Percentiles rank a stretch among this genome's conserved stretches.
These are phyloP conservation scores for Lophochroa leadbeateri DNA, from an alignment of 2,113 vertebrate genomes.

Conservation along the genomic window DNA sequence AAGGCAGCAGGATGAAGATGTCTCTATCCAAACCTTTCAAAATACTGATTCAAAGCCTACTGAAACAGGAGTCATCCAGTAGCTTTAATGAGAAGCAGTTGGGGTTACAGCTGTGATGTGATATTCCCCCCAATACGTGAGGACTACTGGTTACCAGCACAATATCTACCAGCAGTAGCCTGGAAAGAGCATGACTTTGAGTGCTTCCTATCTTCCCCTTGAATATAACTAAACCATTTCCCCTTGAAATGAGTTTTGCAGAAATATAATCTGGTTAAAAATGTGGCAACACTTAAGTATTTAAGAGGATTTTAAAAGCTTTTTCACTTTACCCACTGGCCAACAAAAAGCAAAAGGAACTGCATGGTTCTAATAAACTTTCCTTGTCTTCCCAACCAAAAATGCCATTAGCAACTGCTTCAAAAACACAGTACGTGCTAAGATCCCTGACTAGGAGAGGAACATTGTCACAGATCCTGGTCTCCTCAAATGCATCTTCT, in stretches of 20 bases:
- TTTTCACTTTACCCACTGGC: background rate
- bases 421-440: background rate
- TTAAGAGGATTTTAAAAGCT: background rate
- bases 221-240: background rate
- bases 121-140: fast-evolving
- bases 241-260: background rate
- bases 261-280: background rate
- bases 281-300: background rate
- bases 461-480: background rate
- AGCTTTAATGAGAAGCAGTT: background rate
- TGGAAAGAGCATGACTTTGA: background rate
- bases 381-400: background rate
- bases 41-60: background rate
- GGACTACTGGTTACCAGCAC: background rate
- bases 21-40: background rate
- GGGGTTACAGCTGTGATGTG: background rate
- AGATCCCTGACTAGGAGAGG: background rate
- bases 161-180: background rate
- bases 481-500: background rate
- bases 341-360: background rate
- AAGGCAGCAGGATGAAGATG: background rate
- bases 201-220: background rate
- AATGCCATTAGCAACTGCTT: background rate
- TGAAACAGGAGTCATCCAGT: background rate
- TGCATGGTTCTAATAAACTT: background rate